Base-by-base conservation (phyloP, 1,140 invertebrate species). In the Condylostylus longicornis region DNA sequence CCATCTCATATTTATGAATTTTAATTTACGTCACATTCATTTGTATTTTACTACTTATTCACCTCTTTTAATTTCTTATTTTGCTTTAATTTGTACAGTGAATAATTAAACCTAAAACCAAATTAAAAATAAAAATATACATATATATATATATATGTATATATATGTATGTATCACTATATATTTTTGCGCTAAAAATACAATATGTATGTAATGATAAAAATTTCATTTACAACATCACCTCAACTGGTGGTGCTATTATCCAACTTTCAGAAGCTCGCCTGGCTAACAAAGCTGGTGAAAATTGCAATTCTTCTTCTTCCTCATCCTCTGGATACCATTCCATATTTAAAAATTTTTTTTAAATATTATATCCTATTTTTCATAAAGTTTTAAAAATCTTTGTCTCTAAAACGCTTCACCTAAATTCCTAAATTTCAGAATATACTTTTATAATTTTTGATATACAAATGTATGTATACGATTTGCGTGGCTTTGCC, bases 221-320 rank as follows among this genome's bases (percentile, higher is more conserved):
- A 38, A 19, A 10, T 10, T 31, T 22, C 10, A 5, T 19, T 5
- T 20, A 34, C 14, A 19, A 22, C 23, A 37, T 34, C 75, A 82
- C 81, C 81, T 85, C 80, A 29, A 81, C 71, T 21, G 80, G 81
- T 49, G 81, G 80, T 33, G 81, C 77, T 41, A 79, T 76, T 37
- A 85, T 86, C 82, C 82, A 86, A 51, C 80, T 83, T 50, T 85
- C 82, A 12, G 79, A 82, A 18, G 82, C 82, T 35, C 82, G 65
- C 28, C 82, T 66, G 28, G 82, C 81, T 67, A 86, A 72, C 28
- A 86, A 67, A 25, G 82, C 82, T 28, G 82, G 82, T 44, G 81
- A 85, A 65, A 77, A 85, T 68, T 83, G 70, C 44, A 86, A 68
- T 47, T 82, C 79, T 57, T 82, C 81, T 46, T 86, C 82, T 55